Percentiles rank a stretch among this genome's conserved stretches.
Evolutionary conservation across 2,888 invertebrate genomes (phyloP).

Genomic region (Hylaea fasciaria): DNA sequence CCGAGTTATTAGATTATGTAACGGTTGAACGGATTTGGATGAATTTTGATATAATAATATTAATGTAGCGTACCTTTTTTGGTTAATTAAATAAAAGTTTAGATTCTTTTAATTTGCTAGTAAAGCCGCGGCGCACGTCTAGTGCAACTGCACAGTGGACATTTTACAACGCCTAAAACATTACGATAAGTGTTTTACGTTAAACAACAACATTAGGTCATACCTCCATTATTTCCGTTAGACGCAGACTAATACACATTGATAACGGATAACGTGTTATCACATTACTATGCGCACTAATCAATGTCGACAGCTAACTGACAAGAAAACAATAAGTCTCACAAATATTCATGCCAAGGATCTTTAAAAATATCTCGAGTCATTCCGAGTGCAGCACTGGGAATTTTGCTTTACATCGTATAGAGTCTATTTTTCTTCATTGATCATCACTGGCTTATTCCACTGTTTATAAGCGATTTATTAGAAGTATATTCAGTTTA

Average conservation of each 20-base stretch:
- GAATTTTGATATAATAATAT: no score
- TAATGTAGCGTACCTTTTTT: no score
- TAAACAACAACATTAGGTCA: no score
- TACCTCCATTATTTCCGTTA: constrained; percentile 1
- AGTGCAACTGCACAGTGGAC: no score
- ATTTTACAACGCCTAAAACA: no score
- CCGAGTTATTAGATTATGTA: no score
- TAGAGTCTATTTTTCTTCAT: constrained; percentile 24
- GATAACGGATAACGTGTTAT: constrained; percentile 14
- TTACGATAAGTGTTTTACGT: no score
- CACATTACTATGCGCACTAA: constrained; percentile 6
- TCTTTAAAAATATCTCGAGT: constrained; percentile 49
- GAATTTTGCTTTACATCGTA: constrained; percentile 35
- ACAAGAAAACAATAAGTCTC: constrained; percentile 39
- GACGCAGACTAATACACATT: constrained; percentile 2
- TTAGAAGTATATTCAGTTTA: background rate
- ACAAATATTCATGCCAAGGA: constrained; percentile 53
- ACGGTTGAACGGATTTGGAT: no score
- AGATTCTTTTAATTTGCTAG: no score
- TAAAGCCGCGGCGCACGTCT: no score
- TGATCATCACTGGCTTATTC: constrained; percentile 19
- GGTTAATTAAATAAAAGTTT: no score
- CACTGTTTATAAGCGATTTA: constrained; percentile 2
- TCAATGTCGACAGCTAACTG: constrained; percentile 15
- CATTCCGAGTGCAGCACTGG: constrained; percentile 43